Evolutionary conservation across 2,113 vertebrate species (phyloP), one percentile per base, ranked within the genome.

Genomic region (Oryzias celebensis): DNA sequence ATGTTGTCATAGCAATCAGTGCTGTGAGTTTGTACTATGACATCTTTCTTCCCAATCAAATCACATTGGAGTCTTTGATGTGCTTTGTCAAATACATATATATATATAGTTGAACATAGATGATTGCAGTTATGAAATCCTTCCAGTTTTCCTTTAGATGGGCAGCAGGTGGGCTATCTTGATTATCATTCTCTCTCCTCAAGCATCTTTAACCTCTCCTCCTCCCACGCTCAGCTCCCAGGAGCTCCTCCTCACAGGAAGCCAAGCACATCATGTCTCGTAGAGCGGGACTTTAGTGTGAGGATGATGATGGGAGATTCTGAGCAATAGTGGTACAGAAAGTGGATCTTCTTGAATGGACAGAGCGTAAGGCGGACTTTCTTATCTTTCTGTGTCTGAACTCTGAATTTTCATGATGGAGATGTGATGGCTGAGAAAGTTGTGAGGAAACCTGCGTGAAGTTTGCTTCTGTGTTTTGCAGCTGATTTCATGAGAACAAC

Each of bases 151-250:
- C n/a, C 4, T 36, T 28, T n/a, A 52, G 12, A 15, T 24, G 23
- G 14, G 20, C 72, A 87, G 75, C 68, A 74, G 82, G 71, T 79
- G 81, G 41, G 81, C 71, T 36, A 16, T 75, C 42, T 67, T 36
- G 42, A n/a, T 58, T 13, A 46, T 60, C n/a, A 6, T 49, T 49
- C 48, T 52, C 44, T 62, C 26, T 71, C 78, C 63, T 62, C 71
- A 80, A 84, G 77, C 66, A 75, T 83, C 81, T 73, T 75, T 78
- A 71, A 87, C 90, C 85, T 86, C 75, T 70, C 47, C 73, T 81
- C 82, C 82, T 83, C 90, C 87, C 83, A 86, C 88, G 57, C 88
- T 83, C 41, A 85, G 61, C 71, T 70, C 65, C 58, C 52, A 65
- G 75, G 71, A 58, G 52, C 69, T 44, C 70, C 58, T 66, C 76